Base-by-base conservation (phyloP, 2,797 vertebrate species). In the Sciaenops ocellatus region DNA sequence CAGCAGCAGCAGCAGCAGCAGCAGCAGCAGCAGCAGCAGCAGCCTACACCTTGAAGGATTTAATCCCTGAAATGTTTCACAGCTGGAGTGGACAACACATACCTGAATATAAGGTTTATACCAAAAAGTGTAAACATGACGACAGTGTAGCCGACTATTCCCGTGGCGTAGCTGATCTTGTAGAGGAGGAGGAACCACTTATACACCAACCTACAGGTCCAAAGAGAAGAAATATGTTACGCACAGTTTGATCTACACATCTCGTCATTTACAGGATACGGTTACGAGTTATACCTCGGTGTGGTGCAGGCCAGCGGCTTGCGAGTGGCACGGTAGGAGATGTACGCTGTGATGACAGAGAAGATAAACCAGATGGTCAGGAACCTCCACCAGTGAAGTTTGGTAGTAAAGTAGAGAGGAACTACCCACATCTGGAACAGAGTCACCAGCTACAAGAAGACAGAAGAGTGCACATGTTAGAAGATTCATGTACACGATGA, bases 391-490 rank as follows among this genome's bases (percentile, higher is more conserved):
- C 98, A 99, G 85, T 97, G 96, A 72, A 99, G 96, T 94, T 99
- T 99, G 79, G 98, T 96, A 18, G 98, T 99, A 94, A 99, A 99
- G 93, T 99, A 99, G 70, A 99, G 96, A 42, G 98, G 98, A 60
- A 99, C 97, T 61, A 99, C 97, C 98, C 98, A 99, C 98, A 99
- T 99, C 96, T 99, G 98, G 95, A 99, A 99, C 79, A 99, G 96
- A 67, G 98, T 99, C 93, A 99, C 97, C 96, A 99, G 95, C 98
- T 99, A 79, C 77, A 85, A 86, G 66, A 85, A 86, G 66, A 88
- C 55, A 84, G 73, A 68, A 87, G 42, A 89, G 73, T 0, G 5
- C 6, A 57, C 6, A 18, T 17, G 69, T 89, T 73, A 85, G 30
- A 73, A 46, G 13, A 66, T 5, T 30, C 0, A 69, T 15, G 42